Evolutionary conservation across 2,113 vertebrate species (phyloP).

Genomic region (Sylvietta virens): DNA sequence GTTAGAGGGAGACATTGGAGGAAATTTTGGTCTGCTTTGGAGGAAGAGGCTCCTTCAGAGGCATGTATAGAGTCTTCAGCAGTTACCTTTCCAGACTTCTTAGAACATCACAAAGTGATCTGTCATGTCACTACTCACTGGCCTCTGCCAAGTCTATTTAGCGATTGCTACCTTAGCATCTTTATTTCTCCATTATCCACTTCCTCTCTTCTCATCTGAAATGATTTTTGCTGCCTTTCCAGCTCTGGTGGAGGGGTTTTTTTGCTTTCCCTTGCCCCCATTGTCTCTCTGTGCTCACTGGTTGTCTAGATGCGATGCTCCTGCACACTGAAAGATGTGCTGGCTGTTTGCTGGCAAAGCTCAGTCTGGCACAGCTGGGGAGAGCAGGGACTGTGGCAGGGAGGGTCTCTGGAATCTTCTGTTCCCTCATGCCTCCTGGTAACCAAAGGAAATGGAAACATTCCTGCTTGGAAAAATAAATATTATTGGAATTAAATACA

Average conservation of each 20-base stretch:
- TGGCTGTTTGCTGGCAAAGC: background rate
- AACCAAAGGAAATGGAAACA: constrained; percentile 12
- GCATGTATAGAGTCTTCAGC: background rate
- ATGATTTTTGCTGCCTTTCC: background rate
- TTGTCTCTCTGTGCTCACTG: background rate
- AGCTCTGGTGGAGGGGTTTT: background rate
- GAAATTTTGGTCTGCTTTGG: background rate
- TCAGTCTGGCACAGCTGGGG: background rate
- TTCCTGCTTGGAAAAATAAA: background rate
- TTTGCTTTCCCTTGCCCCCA: background rate
- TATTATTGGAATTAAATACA: background rate
- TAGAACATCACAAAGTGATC: background rate
- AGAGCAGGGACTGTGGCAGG: background rate
- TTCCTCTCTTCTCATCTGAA: background rate
- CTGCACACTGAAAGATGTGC: fast-evolving
- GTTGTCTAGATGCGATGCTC: background rate
- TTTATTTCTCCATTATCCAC: background rate
- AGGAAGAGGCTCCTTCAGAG: background rate
- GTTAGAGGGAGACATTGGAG: background rate
- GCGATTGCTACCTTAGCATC: background rate
- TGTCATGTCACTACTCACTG: background rate
- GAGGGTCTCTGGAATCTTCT: background rate
- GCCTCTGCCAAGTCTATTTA: background rate
- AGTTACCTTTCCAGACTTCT: background rate
- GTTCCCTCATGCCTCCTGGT: background rate